phyloP scores from a whole-genome alignment of 2,797 vertebrate genomes.

The Sebastes diploproa region DNA sequence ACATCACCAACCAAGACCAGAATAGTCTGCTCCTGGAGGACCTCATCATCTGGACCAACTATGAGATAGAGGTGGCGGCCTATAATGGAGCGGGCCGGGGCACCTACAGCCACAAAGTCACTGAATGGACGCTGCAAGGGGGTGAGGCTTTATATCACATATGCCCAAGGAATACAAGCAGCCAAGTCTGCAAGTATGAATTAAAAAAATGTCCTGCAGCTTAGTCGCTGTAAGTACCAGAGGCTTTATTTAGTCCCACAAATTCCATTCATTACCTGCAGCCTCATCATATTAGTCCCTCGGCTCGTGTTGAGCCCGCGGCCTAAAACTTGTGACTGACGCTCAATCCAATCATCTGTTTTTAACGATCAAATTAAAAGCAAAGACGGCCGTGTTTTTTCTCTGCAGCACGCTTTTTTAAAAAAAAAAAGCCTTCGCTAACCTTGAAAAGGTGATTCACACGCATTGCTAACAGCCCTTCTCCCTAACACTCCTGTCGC shows the following conservation, averaged over 20 bases:
- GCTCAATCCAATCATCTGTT: slow-evolving; percentile 31
- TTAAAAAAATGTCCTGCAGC: background rate
- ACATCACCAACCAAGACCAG: slow-evolving; percentile 92
- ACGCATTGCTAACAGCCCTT: background rate
- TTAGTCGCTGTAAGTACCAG: background rate
- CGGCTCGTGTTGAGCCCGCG: slow-evolving; percentile 1
- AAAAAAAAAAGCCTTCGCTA: background rate
- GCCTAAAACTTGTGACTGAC: slow-evolving; percentile 3
- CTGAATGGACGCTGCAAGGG: slow-evolving; percentile 97
- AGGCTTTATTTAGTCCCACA: background rate
- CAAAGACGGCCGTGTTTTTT: background rate
- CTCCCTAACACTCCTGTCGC: background rate
- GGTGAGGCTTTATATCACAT: slow-evolving; percentile 77
- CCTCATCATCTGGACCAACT: slow-evolving; percentile 99
- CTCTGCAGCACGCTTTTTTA: background rate
- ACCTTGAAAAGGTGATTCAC: slow-evolving; percentile 27
- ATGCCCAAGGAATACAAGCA: background rate
- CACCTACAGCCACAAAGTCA: slow-evolving; percentile 94
- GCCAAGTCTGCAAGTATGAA: background rate
- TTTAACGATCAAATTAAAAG: slow-evolving; percentile 20
- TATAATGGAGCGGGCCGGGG: slow-evolving; percentile 95
- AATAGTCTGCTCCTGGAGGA: slow-evolving; percentile 95
- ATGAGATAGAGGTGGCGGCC: slow-evolving; percentile 95
- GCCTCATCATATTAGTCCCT: slow-evolving; percentile 10
- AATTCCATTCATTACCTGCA: background rate